phyloP scores from a whole-genome alignment of 23 tunicate species.

The Ciona savignyi region DNA sequence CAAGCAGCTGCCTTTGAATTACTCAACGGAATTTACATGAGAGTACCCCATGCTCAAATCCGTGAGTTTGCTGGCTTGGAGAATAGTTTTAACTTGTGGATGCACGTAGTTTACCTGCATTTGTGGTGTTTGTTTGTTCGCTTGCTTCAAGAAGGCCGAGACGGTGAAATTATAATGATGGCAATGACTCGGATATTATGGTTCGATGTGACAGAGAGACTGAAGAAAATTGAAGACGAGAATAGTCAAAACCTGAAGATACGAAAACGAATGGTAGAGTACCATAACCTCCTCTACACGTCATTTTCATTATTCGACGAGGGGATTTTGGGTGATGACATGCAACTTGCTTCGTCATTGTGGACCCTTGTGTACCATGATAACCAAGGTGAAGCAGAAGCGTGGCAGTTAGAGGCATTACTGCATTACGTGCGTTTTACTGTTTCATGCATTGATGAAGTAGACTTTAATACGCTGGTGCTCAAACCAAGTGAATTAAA shows the following conservation, averaged over 20 bases:
- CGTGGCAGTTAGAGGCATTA: conserved; percentile 12
- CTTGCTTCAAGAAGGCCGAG: conserved; percentile 47
- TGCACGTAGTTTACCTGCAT: conserved; percentile 45
- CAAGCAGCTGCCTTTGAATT: conserved; percentile 36
- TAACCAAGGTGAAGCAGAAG: conserved; percentile 14
- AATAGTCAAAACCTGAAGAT: conserved; percentile 26
- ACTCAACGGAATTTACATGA: conserved; percentile 62
- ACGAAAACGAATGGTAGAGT: conserved; percentile 21
- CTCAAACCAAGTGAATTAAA: not conserved
- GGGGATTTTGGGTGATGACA: conserved; percentile 64
- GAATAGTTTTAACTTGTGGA: conserved; percentile 67
- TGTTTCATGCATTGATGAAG: not conserved
- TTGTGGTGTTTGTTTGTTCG: conserved; percentile 49
- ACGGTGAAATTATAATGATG: conserved; percentile 42
- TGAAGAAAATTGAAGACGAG: conserved; percentile 41
- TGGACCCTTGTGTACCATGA: conserved; percentile 40
- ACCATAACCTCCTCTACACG: conserved; percentile 11
- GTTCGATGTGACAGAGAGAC: conserved; percentile 51
- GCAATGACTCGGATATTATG: conserved; percentile 43
- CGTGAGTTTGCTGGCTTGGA: conserved; percentile 56
- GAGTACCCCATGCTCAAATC: conserved; percentile 26
- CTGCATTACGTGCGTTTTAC: conserved; percentile 8
- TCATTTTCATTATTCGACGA: conserved; percentile 47
- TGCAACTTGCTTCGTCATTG: conserved; percentile 51
- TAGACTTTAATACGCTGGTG: not conserved